Base-by-base conservation (phyloP, 1,140 invertebrate species). In the Atta cephalotes region DNA sequence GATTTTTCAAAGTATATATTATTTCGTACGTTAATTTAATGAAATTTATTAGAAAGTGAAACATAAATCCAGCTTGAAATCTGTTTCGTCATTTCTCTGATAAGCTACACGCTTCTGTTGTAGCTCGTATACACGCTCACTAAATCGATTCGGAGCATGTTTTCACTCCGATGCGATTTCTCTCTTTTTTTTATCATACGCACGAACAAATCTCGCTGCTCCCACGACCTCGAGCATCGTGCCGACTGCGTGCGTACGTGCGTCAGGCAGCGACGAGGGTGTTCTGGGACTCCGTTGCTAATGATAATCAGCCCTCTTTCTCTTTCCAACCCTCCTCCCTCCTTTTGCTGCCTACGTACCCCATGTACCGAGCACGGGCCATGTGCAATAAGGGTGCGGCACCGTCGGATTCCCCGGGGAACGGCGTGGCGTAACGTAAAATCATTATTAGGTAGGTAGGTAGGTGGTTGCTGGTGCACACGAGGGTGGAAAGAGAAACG, bases 331-430 rank as follows among this genome's bases (percentile, higher is more conserved):
- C 85, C 87, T 45, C 72, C 77, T 21, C 10, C 9, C 56, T 72
- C 72, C 35, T 28, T 9, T 16, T 9, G 56, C 76, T 56, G 35
- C 60, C 82, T 35, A 25, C 86, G 70, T 81, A 87, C 89, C 80
- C 87, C 88, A 70, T 28, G 71, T 87, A 82, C 84, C 81, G 87
- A 90, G 79, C 89, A 87, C 90, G 93, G 94, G 95, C 94, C 95
- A 95, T 95, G 95, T 95, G 95, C 94, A 95, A 93, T 93, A 93
- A 95, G 95, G 95, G 95, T 93, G 95, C 93, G 94, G 94, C 94
- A 93, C 91, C 78, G 87, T 88, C 88, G 91, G 86, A 93, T 94
- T 94, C 95, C 95, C 94, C 90, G 89, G 95, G 93, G 95, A 95
- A 91, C 91, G 91, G 93, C 91, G 90, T 94, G 94, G 94, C 94